phyloP scores from a whole-genome alignment of 2,797 vertebrate species.

The Hybognathus amarus region DNA sequence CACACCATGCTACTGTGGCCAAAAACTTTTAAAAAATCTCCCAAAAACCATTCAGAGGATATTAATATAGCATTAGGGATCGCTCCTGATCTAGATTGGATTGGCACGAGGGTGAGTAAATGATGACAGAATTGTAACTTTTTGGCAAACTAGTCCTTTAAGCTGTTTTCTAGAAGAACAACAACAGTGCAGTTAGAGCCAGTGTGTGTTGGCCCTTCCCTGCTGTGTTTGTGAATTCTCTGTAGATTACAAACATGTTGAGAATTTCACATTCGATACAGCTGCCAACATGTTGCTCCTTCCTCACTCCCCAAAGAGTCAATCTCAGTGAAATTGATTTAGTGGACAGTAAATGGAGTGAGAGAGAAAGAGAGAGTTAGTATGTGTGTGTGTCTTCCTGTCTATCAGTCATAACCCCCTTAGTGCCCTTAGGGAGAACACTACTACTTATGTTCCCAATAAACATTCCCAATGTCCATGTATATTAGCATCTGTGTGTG shows the following conservation, averaged over 20 bases:
- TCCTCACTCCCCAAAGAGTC: constrained; percentile 34
- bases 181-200: background rate
- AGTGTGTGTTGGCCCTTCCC: background rate
- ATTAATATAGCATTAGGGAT: background rate
- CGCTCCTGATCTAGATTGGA: background rate
- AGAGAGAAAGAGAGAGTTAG: constrained; percentile 7
- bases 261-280: constrained; percentile 36
- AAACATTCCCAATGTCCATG: constrained; percentile 44
- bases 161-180: background rate
- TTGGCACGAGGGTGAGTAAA: background rate
- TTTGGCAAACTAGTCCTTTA: background rate
- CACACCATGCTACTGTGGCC: background rate
- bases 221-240: constrained; percentile 7
- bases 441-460: constrained; percentile 40
- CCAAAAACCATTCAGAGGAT: background rate
- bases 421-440: constrained; percentile 27
- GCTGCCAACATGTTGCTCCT: constrained; percentile 36
- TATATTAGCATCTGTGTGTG: constrained; percentile 11
- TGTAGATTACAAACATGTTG: constrained; percentile 25
- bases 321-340: constrained; percentile 28
- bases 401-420: constrained; percentile 24
- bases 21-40: background rate
- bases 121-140: background rate
- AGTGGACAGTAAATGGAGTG: background rate
- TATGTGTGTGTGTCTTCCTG: constrained; percentile 27